Conservation (phyloP, 1,140 invertebrate genomes). For the Ceratina japonica region DNA sequence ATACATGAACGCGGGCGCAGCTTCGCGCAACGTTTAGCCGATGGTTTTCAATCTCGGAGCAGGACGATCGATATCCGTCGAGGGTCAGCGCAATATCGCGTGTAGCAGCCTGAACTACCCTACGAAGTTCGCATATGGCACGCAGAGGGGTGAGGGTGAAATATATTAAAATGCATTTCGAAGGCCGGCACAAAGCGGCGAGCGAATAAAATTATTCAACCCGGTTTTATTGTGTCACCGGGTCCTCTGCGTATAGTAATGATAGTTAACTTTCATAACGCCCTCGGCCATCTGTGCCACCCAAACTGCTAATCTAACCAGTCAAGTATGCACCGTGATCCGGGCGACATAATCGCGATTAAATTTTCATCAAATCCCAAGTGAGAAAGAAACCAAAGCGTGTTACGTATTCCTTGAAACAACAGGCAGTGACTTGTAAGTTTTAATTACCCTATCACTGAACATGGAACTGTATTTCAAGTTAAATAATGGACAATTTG, state of each 20-base stretch:
- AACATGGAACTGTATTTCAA: neutral
- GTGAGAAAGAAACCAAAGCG: neutral
- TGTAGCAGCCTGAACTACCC: conserved; percentile 14
- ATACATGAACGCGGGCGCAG: too few species aligned
- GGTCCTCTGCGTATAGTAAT: neutral
- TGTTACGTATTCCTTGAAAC: neutral
- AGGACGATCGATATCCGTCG: conserved; percentile 19
- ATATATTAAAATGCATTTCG: conserved; percentile 63
- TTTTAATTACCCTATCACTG: neutral
- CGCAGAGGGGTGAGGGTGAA: conserved; percentile 38
- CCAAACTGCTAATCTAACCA: neutral
- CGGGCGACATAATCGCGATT: neutral
- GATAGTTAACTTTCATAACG: conserved; percentile 13
- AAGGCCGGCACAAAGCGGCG: neutral
- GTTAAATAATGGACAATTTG: neutral
- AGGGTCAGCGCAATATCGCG: conserved; percentile 30
- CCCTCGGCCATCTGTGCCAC: conserved; percentile 49
- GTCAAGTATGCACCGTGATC: neutral
- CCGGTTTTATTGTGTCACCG: conserved; percentile 45
- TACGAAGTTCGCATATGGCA: conserved; percentile 48
- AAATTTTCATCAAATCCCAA: too few species aligned
- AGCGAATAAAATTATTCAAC: conserved; percentile 45
- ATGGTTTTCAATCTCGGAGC: neutral
- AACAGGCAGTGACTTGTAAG: neutral
- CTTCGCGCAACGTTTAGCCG: neutral